These are phyloP conservation scores for Apodemia duryi DNA, from an alignment of 2,888 invertebrate species.

Conservation along the genomic window DNA sequence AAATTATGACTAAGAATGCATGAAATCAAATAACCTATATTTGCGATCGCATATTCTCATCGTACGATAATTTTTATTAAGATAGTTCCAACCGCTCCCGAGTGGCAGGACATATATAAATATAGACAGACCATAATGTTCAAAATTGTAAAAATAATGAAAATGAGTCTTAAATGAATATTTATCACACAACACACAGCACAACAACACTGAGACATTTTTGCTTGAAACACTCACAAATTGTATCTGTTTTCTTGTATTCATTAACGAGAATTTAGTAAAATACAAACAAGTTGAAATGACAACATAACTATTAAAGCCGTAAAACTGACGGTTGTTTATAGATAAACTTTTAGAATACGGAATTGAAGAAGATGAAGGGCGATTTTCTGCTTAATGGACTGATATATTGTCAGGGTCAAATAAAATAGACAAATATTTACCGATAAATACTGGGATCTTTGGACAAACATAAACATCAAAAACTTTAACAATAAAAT, in stretches of 20 bases:
- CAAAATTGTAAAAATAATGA: too few species aligned
- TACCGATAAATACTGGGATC: not conserved
- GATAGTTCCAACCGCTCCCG: too few species aligned
- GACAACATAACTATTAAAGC: not conserved
- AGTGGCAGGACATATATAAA: too few species aligned
- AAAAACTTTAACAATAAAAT: conserved; percentile 1
- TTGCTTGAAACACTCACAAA: too few species aligned
- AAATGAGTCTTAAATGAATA: too few species aligned
- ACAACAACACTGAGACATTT: too few species aligned
- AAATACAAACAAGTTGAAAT: not conserved
- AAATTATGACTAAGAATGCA: too few species aligned
- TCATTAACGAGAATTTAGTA: not conserved
- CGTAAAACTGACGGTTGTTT: not conserved
- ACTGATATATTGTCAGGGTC: not conserved
- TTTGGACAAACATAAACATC: conserved; percentile 1
- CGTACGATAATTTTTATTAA: too few species aligned
- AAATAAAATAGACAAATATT: not conserved
- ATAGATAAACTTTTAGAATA: conserved; percentile 3
- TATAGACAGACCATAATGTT: too few species aligned
- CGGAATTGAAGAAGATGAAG: not conserved
- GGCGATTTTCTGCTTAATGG: not conserved
- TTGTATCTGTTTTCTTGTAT: not conserved
- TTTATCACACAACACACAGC: too few species aligned
- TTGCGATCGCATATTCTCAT: too few species aligned
- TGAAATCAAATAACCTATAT: too few species aligned